Base-by-base conservation (phyloP, 2,888 invertebrate species). In the Synergus laeviventris region DNA sequence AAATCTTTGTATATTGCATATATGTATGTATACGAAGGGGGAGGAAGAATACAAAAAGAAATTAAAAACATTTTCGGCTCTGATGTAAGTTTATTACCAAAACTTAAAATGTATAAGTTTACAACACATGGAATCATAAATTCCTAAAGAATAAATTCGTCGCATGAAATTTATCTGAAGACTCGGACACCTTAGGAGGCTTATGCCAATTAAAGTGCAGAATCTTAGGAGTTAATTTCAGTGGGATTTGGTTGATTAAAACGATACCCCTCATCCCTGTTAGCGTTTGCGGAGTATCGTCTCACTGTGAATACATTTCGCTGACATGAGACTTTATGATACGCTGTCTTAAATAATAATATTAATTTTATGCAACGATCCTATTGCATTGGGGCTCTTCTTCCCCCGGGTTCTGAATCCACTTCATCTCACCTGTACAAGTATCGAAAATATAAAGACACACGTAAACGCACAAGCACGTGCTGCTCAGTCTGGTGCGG, bases 401-500 rank as follows among this genome's bases (percentile, higher is more conserved):
- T 39, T 18, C n/a, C 3, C 5, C n/a, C 9, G 18, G 18, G 9
- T 54, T 54, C 54, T 78, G 78, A 77, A 78, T 75, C 73, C 75
- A 78, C 82, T 80, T 78, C 78, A 79, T 82, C 77, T 73, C 64
- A 62, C 77, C 76, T 76, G 76, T 73, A 77, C 76, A 81, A 76
- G 74, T 64, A 77, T 60, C 59, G 77, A 77, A 77, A 62, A 75
- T 73, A 75, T 77, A 73, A 73, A 77, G 77, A 77, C 77, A 70
- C 73, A 66, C 45, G 66, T 73, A 59, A 66, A 59, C 74, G 74
- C 74, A 75, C 59, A 70, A 76, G 76, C 86, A 86, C 85, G 86
- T 85, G 84, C 86, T 80, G 86, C 83, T 79, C 79, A 80, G 78
- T 79, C 75, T 24, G 70, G 66, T 82, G 81, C 83, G 84, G 83